phyloP scores from a whole-genome alignment of 2,888 invertebrate genomes.

The Chrysopilus asiliformis region DNA sequence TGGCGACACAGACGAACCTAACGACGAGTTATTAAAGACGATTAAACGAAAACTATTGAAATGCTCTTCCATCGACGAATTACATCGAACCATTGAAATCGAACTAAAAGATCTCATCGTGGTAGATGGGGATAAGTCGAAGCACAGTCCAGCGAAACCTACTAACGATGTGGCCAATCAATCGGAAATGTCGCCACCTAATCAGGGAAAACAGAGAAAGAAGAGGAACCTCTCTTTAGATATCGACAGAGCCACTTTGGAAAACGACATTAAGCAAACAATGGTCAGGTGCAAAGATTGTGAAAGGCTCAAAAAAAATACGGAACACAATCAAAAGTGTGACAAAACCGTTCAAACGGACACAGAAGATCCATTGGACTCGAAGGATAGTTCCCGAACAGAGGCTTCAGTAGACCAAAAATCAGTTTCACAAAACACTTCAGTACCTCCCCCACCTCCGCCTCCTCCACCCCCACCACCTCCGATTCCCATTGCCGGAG shows the following conservation, averaged over 20 bases:
- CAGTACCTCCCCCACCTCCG: conserved; percentile 22
- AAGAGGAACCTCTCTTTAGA: too few species aligned
- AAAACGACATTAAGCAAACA: too few species aligned
- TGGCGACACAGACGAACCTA: neutral
- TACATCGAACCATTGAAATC: conserved; percentile 27
- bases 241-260: too few species aligned
- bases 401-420: too few species aligned
- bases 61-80: conserved; percentile 28
- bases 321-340: neutral
- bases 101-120: conserved; percentile 19
- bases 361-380: conserved; percentile 4
- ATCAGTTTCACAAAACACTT: conserved; percentile 15
- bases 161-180: too few species aligned
- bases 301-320: conserved; percentile 1
- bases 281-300: too few species aligned
- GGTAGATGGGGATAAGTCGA: too few species aligned
- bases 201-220: too few species aligned
- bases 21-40: neutral
- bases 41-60: conserved; percentile 19
- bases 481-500: conserved; percentile 24
- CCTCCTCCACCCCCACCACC: conserved; percentile 29
- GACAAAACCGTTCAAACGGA: conserved; percentile 15
- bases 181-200: too few species aligned
- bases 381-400: too few species aligned
- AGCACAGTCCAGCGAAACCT: too few species aligned